These are phyloP conservation scores for Leptestheria dahalacensis DNA, from an alignment of 1,140 invertebrate genomes.

Conservation along the genomic window DNA sequence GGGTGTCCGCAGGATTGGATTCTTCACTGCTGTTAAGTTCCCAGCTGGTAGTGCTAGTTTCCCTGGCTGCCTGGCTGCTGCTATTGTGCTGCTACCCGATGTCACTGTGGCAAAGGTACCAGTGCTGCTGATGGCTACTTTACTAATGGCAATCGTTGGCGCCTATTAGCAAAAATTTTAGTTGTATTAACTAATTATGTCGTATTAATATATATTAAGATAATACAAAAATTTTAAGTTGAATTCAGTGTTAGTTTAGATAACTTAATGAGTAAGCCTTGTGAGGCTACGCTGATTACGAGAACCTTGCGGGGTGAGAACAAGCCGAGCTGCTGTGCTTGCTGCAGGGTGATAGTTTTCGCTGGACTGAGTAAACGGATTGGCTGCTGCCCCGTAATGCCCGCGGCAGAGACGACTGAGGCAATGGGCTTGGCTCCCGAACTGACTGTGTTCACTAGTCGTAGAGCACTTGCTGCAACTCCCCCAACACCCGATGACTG, in stretches of 20 bases:
- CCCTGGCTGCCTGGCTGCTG: background rate
- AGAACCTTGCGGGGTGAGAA: slow-evolving; percentile 35
- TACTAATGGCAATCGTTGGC: slow-evolving; percentile 9
- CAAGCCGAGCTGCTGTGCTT: slow-evolving; percentile 49
- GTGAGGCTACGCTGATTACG: background rate
- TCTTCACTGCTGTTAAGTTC: slow-evolving; percentile 26
- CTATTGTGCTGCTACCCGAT: background rate
- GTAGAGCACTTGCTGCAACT: background rate
- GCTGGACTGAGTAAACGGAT: slow-evolving; percentile 18
- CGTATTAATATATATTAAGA: too few species aligned
- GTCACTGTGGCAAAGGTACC: background rate
- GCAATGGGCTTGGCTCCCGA: background rate
- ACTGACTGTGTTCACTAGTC: background rate
- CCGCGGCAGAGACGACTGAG: background rate
- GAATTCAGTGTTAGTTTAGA: background rate
- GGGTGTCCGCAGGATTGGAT: slow-evolving; percentile 31
- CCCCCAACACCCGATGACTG: too few species aligned
- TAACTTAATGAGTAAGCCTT: background rate
- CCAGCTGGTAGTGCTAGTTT: slow-evolving; percentile 1
- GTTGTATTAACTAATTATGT: background rate
- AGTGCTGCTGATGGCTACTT: background rate
- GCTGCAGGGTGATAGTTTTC: slow-evolving; percentile 50
- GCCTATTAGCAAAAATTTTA: background rate
- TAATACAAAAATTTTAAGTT: background rate
- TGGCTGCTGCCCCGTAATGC: background rate